Evolutionary conservation across 2,113 vertebrate genomes (phyloP).

Genomic region (Thalassoma bifasciatum): DNA sequence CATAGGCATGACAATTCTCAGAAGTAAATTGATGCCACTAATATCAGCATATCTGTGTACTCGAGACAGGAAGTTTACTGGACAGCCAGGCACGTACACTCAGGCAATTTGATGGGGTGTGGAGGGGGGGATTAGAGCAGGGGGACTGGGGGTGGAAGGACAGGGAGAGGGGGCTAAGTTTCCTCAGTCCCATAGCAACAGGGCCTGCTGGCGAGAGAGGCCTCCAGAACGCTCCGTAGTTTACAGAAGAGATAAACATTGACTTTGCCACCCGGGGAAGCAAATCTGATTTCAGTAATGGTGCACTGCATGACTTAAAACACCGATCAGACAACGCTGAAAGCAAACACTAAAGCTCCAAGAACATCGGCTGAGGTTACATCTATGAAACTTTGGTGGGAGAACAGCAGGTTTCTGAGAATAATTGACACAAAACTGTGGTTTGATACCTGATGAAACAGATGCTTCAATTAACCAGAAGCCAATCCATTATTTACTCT

Average conservation of each 20-base stretch:
- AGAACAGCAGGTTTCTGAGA: conserved; percentile 6
- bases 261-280: conserved; percentile 72
- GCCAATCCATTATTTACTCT: not conserved
- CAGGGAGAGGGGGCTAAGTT: conserved; percentile 51
- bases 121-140: conserved; percentile 9
- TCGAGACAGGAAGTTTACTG: conserved; percentile 83
- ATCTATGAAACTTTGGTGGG: conserved; percentile 27
- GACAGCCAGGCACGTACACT: conserved; percentile 75
- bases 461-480: not conserved
- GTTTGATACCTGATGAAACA: not conserved
- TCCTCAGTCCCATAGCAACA: conserved; percentile 77
- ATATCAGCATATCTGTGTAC: conserved; percentile 79
- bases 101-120: conserved; percentile 55
- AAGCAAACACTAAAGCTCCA: conserved; percentile 41
- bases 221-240: conserved; percentile 76
- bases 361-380: conserved; percentile 36
- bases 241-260: conserved; percentile 82
- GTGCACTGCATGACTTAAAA: conserved; percentile 58
- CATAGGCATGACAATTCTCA: conserved; percentile 72
- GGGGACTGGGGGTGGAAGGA: not conserved
- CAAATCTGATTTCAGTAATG: conserved; percentile 66
- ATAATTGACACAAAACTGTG: not conserved
- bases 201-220: conserved; percentile 68
- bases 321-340: conserved; percentile 38
- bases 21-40: conserved; percentile 79